Percentiles rank a stretch among this genome's conserved stretches.
Conservation (phyloP, 1,140 invertebrate species). For the Macrocentrus cingulum region DNA sequence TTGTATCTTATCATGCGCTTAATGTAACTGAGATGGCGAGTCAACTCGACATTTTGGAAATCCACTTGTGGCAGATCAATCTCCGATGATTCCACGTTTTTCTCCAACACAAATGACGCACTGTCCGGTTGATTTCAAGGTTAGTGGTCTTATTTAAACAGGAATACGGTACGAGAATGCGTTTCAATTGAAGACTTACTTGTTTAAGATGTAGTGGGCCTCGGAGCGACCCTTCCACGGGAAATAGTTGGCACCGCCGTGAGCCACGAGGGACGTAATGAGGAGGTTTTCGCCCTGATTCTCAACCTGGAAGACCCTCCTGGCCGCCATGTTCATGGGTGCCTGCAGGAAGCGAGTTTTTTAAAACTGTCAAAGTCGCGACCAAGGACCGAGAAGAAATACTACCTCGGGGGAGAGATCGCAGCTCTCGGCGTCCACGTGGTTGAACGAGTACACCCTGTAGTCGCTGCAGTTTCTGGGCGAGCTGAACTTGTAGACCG, state of each 20-base stretch:
- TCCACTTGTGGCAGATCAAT: constrained; percentile 25
- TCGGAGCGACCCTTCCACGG: too few species aligned
- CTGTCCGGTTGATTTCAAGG: constrained; percentile 43
- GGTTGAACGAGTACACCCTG: constrained; percentile 28
- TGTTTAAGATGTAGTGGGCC: constrained; percentile 40
- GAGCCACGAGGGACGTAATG: constrained; percentile 40
- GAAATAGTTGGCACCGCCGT: constrained; percentile 24
- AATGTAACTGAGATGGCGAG: constrained; percentile 39
- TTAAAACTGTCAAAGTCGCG: too few species aligned
- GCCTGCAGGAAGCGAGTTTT: constrained; percentile 38
- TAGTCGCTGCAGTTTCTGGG: constrained; percentile 39
- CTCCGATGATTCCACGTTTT: constrained; percentile 26
- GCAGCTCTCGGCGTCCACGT: constrained; percentile 32
- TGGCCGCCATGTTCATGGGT: constrained; percentile 37
- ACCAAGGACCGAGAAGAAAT: too few species aligned
- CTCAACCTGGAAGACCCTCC: constrained; percentile 43
- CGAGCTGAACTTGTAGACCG: constrained; percentile 39
- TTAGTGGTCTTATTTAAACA: background rate
- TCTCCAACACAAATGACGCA: constrained; percentile 46
- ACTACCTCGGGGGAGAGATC: constrained; percentile 32
- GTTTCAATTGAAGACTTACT: constrained; percentile 32
- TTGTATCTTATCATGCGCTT: constrained; percentile 31
- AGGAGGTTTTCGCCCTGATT: constrained; percentile 34
- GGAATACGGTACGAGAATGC: background rate
- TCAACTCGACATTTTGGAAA: constrained; percentile 29